Percentiles rank a stretch among this genome's conserved stretches.
These are phyloP conservation scores for Protaetia brevitarsis DNA, from an alignment of 1,140 invertebrate species.

Conservation along the genomic window DNA sequence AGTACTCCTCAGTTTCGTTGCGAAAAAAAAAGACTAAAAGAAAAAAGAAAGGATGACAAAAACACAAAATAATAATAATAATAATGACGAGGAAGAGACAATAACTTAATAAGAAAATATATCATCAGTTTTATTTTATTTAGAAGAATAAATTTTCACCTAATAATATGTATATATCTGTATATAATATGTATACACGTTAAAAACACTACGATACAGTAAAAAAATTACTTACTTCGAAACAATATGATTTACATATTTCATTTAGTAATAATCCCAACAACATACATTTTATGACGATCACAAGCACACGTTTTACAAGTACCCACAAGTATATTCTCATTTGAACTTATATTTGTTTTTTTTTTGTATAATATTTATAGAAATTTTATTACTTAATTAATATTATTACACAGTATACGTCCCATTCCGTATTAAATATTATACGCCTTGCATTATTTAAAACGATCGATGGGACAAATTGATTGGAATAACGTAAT, in stretches of 20 bases:
- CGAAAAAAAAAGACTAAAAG: too few relatives aligned
- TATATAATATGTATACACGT: neutral
- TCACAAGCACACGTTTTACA: neutral
- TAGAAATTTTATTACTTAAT: too few relatives aligned
- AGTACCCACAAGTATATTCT: neutral
- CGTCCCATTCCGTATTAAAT: too few relatives aligned
- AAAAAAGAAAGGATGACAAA: neutral
- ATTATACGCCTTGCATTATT: too few relatives aligned
- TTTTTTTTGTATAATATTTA: neutral
- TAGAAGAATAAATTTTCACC: neutral
- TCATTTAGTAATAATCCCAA: neutral
- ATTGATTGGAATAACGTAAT: too few relatives aligned
- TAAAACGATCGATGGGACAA: too few relatives aligned
- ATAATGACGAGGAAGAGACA: neutral
- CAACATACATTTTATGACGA: neutral
- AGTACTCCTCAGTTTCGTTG: too few relatives aligned
- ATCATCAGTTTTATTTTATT: conserved; percentile 1
- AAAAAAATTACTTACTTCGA: neutral
- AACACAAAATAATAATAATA: neutral
- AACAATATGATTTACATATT: neutral
- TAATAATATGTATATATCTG: neutral
- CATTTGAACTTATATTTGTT: neutral
- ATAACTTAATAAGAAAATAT: conserved; percentile 4
- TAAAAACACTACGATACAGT: neutral
- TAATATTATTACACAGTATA: too few relatives aligned